A percentile compares a stretch with the other conserved stretches of the same genome.
Evolutionary conservation across 2,888 invertebrate genomes (phyloP).

Genomic region (Empis stercorea): DNA sequence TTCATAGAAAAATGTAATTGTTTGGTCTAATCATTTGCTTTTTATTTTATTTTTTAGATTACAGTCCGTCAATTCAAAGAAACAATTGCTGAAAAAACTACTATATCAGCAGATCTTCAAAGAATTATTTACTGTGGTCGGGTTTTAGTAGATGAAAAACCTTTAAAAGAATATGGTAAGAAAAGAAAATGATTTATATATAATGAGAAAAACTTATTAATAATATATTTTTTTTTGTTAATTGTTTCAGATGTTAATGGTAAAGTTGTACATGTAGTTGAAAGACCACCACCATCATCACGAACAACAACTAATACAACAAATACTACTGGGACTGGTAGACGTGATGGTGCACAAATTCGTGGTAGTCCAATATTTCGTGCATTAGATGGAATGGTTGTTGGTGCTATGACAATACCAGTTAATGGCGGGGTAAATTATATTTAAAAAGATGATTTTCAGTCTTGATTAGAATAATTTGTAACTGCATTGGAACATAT

Average conservation of each 20-base stretch:
- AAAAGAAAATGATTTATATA: constrained; percentile 7
- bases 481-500: too few relatives aligned
- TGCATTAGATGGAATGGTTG: constrained; percentile 34
- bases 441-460: neutral
- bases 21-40: neutral
- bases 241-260: constrained; percentile 62
- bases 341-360: constrained; percentile 29
- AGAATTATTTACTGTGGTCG: constrained; percentile 90
- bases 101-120: constrained; percentile 68
- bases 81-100: constrained; percentile 61
- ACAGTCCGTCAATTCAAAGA: constrained; percentile 74
- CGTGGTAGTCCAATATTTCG: constrained; percentile 31
- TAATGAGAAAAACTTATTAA: neutral
- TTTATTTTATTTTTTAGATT: constrained; percentile 45
- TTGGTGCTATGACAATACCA: constrained; percentile 36
- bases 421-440: constrained; percentile 22
- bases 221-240: neutral
- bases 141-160: constrained; percentile 78
- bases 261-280: constrained; percentile 86
- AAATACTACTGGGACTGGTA: constrained; percentile 26
- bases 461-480: too few relatives aligned
- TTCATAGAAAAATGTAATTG: neutral
- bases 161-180: constrained; percentile 71
- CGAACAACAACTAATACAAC: constrained; percentile 21
- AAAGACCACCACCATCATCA: constrained; percentile 63